Percentiles rank a stretch among this genome's conserved stretches.
Evolutionary conservation across 2,888 invertebrate genomes (phyloP).

Genomic region (Therioaphis trifolii): DNA sequence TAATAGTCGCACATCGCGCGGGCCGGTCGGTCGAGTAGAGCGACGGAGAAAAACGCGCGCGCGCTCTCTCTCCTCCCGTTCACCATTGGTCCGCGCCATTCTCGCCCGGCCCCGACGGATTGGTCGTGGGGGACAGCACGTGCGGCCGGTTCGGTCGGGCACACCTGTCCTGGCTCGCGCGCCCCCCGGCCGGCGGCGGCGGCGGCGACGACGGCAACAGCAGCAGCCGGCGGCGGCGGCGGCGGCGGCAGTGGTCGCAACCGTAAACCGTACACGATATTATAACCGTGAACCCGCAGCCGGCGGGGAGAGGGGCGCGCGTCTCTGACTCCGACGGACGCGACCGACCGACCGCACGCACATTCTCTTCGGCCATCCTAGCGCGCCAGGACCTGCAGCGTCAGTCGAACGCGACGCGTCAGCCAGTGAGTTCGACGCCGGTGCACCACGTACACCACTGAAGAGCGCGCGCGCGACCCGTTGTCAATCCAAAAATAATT

Average conservation of each 20-base stretch:
- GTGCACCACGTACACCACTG: constrained; percentile 46
- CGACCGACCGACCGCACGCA: background rate
- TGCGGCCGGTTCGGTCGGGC: background rate
- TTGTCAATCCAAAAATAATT: no score
- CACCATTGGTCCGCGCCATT: constrained; percentile 52
- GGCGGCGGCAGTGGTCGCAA: background rate
- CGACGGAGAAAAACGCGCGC: background rate
- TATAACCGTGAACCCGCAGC: no score
- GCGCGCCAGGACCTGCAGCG: constrained; percentile 1
- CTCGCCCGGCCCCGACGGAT: constrained; percentile 30
- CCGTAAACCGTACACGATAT: background rate
- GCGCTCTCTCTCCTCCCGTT: no score
- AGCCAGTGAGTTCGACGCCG: constrained; percentile 58
- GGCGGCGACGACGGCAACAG: background rate
- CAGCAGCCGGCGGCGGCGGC: background rate
- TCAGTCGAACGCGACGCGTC: background rate
- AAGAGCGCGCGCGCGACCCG: background rate
- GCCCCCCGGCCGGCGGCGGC: constrained; percentile 10
- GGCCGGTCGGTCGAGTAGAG: background rate
- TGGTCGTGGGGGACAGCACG: constrained; percentile 46
- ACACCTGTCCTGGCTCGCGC: constrained; percentile 44
- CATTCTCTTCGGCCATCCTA: constrained; percentile 54
- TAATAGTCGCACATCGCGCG: background rate
- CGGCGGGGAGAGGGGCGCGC: no score
- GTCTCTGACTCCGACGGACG: background rate